Base-by-base conservation (phyloP, 2,888 invertebrate species). In the Sminthurides aquaticus region DNA sequence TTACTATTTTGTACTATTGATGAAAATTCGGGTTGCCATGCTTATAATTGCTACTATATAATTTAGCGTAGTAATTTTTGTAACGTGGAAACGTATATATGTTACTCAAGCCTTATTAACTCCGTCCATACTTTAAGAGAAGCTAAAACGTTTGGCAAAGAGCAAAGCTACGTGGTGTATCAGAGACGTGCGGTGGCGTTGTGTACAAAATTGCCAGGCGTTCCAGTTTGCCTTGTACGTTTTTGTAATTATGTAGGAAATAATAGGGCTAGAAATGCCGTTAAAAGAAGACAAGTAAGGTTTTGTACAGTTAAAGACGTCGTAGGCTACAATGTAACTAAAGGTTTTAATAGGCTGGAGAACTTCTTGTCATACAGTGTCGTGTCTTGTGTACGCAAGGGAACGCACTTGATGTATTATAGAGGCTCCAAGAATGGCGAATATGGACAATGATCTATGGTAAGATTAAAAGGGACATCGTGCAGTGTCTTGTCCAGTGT, bases 21-120 rank as follows among this genome's bases (percentile, higher is more conserved):
- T 52, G 52, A 22, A 52, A 5, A 52, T 18, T 52, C 43, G 43
- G 43, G 52, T 52, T 52, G 52, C 52, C 52, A 52, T 52, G 52
- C 22, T 52, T 20, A 20, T 52, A 20, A 52, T 20, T 15, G 20
- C 22, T 52, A 22, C 22, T 8, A 52, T 43, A 8, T 18, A 52
- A 20, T 52, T 52, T 18, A 52, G 52, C 52, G 3, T 22, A 52
- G 5, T 52, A 18, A 52, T 8, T 20, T 5, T 52, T 20, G 52
- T 52, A 22, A 34, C 43, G 5, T 34, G 43, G 15, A 34, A 34
- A 34, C 15, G 15, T 34, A 11, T 34, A 34, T 34, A 15, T 34
- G 43, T 34, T 34, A 34, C 43, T 34, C 43, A 34, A 34, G 43
- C 43, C 43, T 34, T 34, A 34, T 34, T 34, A 34, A 34, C 43